Evolutionary conservation across 2,797 vertebrate species (phyloP), one percentile per base, ranked within the genome.

Genomic region (Arctocebus calabarensis): DNA sequence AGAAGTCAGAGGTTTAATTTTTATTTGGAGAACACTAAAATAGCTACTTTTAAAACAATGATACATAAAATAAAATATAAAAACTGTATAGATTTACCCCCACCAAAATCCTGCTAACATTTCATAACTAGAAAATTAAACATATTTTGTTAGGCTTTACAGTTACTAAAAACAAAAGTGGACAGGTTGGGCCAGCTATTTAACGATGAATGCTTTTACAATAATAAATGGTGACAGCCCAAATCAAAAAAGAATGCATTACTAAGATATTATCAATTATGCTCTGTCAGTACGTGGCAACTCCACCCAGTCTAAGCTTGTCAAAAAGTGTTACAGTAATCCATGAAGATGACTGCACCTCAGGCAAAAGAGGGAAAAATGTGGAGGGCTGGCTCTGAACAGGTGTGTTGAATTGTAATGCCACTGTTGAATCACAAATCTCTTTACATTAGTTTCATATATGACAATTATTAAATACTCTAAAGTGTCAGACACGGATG

Each of bases 281-380:
- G 97, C 86, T 97, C 97, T 98, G 98, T 98, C 98, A 98, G 97
- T 98, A 98, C 96, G 97, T 79, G 95, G 97, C 97, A 98, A 98
- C 98, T 98, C 98, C 98, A 97, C 98, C 98, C 98, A 98, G 97
- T 96, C 97, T 97, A 98, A 98, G 98, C 98, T 98, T 99, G 99
- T 99, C 99, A 99, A 98, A 98, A 98, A 98, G 98, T 98, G 98
- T 99, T 99, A 99, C 98, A 98, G 98, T 99, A 99, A 99, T 99
- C 98, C 98, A 98, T 97, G 96, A 98, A 98, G 98, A 98, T 98
- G 98, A 96, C 96, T 98, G 93, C 94, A 98, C 98, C 98, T 98
- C 97, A 62, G 98, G 98, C 98, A 97, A 98, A 62, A 91, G 90
- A 98, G 95, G 94, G 43, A 97, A 98, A 98, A 98, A 98, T 97